Percentiles rank a stretch among this genome's conserved stretches.
Conservation (phyloP, 2,888 invertebrate species). For the Hyposoter didymator region DNA sequence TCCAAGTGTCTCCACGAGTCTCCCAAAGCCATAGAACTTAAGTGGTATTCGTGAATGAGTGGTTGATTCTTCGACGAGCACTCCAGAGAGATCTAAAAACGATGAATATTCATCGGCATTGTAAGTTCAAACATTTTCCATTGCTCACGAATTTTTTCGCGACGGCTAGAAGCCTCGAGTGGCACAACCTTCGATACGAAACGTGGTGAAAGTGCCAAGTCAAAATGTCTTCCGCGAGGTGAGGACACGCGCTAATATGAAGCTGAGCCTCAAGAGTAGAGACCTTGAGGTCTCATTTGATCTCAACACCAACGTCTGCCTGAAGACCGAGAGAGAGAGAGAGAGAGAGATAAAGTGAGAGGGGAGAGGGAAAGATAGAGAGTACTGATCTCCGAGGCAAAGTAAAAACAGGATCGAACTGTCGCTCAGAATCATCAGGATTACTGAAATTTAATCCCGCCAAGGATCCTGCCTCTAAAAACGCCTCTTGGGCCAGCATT, state of each 20-base stretch:
- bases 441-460: constrained; percentile 39
- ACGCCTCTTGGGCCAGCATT: background rate
- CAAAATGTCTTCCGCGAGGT: constrained; percentile 7
- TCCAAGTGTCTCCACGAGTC: constrained; percentile 16
- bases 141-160: background rate
- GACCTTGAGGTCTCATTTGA: constrained; percentile 13
- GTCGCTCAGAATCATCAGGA: constrained; percentile 20
- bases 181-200: background rate
- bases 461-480: constrained; percentile 2
- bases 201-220: constrained; percentile 10
- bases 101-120: constrained; percentile 34
- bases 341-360: constrained; percentile 2
- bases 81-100: constrained; percentile 21
- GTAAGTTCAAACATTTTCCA: constrained; percentile 3
- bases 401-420: background rate
- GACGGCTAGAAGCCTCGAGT: constrained; percentile 1
- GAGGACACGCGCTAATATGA: constrained; percentile 17
- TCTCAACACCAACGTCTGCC: background rate
- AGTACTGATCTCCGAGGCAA: background rate
- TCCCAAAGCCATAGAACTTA: background rate
- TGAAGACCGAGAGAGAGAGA: background rate
- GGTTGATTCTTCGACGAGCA: constrained; percentile 22
- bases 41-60: constrained; percentile 23
- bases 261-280: constrained; percentile 11
- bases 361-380: constrained; percentile 37